phyloP scores from a whole-genome alignment of 2,797 vertebrate species.

The Potorous gilbertii region DNA sequence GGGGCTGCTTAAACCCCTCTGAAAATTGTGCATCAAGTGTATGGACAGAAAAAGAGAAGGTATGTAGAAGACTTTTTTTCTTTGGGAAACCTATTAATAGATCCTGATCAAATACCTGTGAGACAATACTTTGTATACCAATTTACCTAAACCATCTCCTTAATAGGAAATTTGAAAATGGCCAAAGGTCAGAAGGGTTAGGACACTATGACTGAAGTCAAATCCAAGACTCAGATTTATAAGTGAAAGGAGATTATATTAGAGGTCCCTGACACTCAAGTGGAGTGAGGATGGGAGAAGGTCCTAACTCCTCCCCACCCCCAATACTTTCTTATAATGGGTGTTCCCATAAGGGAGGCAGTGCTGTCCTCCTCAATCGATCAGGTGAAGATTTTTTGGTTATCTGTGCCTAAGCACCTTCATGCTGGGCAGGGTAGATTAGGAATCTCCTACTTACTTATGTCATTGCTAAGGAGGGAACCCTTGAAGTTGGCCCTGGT shows the following conservation, averaged over 20 bases:
- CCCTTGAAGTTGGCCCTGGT: neutral
- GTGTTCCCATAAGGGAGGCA: neutral
- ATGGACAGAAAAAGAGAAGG: neutral
- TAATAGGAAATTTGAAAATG: neutral
- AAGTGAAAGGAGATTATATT: neutral
- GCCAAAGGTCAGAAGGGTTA: neutral
- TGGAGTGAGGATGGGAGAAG: neutral
- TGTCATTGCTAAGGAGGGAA: neutral
- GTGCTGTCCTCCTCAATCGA: neutral
- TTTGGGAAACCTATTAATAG: slow-evolving; percentile 30
- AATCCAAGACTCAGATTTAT: neutral
- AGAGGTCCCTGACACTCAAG: neutral
- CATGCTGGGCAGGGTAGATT: neutral
- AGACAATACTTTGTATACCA: neutral
- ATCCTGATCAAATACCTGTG: neutral
- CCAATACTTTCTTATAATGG: neutral
- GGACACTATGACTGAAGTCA: neutral
- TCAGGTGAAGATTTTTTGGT: neutral
- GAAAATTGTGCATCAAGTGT: slow-evolving; percentile 53
- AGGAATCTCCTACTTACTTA: neutral
- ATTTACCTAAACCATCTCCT: neutral
- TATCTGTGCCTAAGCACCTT: neutral
- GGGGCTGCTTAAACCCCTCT: slow-evolving; percentile 36
- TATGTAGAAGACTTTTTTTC: neutral
- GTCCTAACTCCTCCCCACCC: neutral